Percentiles rank a stretch among this genome's conserved stretches.
phyloP scores from a whole-genome alignment of 2,797 vertebrate species.

The Brotula barbata region DNA sequence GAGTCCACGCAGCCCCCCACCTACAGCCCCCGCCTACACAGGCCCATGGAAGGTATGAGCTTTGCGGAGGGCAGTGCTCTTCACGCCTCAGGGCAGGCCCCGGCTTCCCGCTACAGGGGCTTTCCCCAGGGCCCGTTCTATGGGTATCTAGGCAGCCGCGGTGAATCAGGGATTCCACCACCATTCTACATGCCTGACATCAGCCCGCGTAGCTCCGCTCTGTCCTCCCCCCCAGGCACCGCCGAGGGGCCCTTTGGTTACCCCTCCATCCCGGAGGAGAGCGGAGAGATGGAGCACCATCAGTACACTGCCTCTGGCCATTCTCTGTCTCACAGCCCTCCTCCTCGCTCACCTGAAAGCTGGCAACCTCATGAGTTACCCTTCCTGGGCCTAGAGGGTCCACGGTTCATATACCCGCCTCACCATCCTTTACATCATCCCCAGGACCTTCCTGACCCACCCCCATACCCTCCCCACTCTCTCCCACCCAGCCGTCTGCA shows the following conservation, averaged over 20 bases:
- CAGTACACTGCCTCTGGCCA: conserved; percentile 89
- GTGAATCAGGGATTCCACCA: conserved; percentile 86
- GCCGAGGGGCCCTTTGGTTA: conserved; percentile 92
- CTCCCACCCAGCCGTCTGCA: conserved; percentile 77
- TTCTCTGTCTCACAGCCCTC: conserved; percentile 94
- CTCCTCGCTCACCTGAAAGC: conserved; percentile 91
- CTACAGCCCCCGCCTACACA: conserved; percentile 97
- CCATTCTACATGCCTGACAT: conserved; percentile 99
- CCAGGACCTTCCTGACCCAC: conserved; percentile 87
- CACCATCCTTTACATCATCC: conserved; percentile 88
- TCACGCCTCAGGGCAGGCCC: conserved; percentile 93
- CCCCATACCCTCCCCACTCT: conserved; percentile 87
- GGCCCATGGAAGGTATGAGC: conserved; percentile 89
- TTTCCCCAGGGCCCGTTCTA: conserved; percentile 96
- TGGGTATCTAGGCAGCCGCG: conserved; percentile 93
- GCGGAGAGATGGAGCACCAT: conserved; percentile 85
- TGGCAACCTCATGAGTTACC: conserved; percentile 94
- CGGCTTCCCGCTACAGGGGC: conserved; percentile 87
- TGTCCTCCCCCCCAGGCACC: conserved; percentile 92
- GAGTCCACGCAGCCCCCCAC: conserved; percentile 97
- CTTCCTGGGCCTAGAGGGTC: conserved; percentile 91
- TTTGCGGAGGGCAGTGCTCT: conserved; percentile 87
- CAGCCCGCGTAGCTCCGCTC: conserved; percentile 95
- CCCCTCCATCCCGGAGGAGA: conserved; percentile 94
- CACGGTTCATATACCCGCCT: conserved; percentile 90